These are phyloP conservation scores for Lycaon pictus DNA, from an alignment of 2,113 vertebrate species.

Conservation along the genomic window DNA sequence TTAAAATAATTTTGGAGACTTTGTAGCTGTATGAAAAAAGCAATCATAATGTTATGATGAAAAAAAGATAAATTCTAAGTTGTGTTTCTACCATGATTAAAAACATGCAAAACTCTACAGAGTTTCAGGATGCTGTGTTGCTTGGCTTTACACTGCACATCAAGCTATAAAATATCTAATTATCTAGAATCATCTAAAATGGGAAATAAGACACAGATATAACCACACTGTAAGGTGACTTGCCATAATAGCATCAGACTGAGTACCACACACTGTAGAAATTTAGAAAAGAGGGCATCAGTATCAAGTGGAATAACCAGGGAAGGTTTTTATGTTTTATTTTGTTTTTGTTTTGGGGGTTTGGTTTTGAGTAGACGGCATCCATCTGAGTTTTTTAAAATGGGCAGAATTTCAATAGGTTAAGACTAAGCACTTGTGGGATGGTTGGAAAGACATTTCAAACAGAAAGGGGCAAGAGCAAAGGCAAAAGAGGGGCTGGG, in stretches of 20 bases:
- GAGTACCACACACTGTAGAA: neutral
- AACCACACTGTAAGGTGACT: neutral
- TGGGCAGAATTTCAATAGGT: neutral
- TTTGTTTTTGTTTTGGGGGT: neutral
- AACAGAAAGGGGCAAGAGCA: neutral
- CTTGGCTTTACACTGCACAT: neutral
- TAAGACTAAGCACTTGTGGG: neutral
- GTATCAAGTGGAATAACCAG: neutral
- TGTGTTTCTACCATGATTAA: neutral
- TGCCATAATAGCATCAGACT: neutral
- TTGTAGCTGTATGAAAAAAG: neutral
- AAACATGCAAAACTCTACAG: neutral
- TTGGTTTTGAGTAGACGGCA: neutral
- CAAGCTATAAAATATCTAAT: neutral
- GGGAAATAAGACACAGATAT: neutral
- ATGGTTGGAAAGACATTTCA: neutral
- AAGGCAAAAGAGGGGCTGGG: neutral
- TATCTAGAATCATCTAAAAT: constrained; percentile 29
- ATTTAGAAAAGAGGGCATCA: neutral
- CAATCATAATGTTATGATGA: neutral
- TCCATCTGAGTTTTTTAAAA: neutral
- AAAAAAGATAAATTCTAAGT: neutral
- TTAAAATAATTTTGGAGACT: constrained; percentile 20
- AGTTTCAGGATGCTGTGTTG: neutral
- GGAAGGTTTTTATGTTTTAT: neutral